A percentile compares a stretch with the other conserved stretches of the same genome.
These are phyloP conservation scores for Panopea generosa DNA, from an alignment of 2,888 invertebrate species.

Conservation along the genomic window DNA sequence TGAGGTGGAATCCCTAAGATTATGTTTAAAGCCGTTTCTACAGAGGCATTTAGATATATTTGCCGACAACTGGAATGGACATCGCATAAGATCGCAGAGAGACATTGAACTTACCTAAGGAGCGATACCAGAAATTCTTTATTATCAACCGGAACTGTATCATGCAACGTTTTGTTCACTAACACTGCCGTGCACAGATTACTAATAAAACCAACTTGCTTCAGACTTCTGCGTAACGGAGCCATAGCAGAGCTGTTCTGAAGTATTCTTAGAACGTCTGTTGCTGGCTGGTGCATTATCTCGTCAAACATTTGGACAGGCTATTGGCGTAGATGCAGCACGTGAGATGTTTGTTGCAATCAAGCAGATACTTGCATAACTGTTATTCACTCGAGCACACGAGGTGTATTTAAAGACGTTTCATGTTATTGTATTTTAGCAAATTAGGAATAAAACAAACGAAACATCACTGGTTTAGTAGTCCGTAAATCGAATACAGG, in stretches of 20 bases:
- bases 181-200: not conserved
- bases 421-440: no score
- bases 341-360: no score
- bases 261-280: not conserved
- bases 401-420: no score
- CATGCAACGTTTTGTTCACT: not conserved
- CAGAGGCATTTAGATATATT: not conserved
- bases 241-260: not conserved
- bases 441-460: no score
- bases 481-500: no score
- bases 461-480: no score
- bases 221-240: not conserved
- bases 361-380: not conserved
- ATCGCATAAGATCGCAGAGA: not conserved
- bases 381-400: no score
- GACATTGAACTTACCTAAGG: not conserved
- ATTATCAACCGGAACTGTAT: constrained; percentile 1
- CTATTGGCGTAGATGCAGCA: not conserved
- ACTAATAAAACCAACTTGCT: not conserved
- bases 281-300: not conserved
- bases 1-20: constrained; percentile 15
- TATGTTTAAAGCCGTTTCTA: constrained; percentile 6
- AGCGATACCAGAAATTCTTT: constrained; percentile 5
- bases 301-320: not conserved
- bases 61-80: not conserved